phyloP scores from a whole-genome alignment of 2,113 vertebrate species.

The Oryzias javanicus region DNA sequence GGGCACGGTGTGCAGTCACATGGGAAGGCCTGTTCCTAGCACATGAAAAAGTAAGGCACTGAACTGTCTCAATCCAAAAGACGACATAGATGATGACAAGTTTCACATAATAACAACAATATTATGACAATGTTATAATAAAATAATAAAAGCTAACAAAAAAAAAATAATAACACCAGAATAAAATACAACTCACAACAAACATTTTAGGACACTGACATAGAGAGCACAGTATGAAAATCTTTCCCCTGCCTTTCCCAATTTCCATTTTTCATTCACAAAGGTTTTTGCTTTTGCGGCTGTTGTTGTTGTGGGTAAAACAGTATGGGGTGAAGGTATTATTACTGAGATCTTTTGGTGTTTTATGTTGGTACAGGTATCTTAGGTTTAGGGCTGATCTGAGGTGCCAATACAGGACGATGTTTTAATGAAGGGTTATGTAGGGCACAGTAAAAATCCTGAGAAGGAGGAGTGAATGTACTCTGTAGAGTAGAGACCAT shows the following conservation, averaged over 20 bases:
- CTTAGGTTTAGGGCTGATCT: slow-evolving; percentile 57
- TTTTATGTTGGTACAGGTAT: slow-evolving; percentile 63
- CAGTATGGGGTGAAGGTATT: slow-evolving; percentile 32
- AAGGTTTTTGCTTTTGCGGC: slow-evolving; percentile 57
- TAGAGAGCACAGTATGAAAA: slow-evolving; percentile 68
- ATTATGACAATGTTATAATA: slow-evolving; percentile 76
- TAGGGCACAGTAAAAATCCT: slow-evolving; percentile 95
- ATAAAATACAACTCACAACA: slow-evolving; percentile 68
- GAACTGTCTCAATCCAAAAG: slow-evolving; percentile 70
- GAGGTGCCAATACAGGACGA: slow-evolving; percentile 54
- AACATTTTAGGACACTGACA: slow-evolving; percentile 70
- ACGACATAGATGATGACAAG: slow-evolving; percentile 64
- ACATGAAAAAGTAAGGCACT: slow-evolving; percentile 72
- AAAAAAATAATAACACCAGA: slow-evolving; percentile 62
- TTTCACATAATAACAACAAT: slow-evolving; percentile 75
- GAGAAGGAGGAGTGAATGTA: slow-evolving; percentile 99
- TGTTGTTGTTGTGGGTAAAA: slow-evolving; percentile 33
- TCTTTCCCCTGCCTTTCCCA: slow-evolving; percentile 68
- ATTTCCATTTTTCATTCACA: slow-evolving; percentile 63
- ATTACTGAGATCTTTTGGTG: slow-evolving; percentile 29
- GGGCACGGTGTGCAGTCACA: slow-evolving; percentile 76
- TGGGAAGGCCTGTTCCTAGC: slow-evolving; percentile 70
- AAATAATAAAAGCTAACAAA: slow-evolving; percentile 72
- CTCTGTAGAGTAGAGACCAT: slow-evolving; percentile 95
- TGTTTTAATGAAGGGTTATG: slow-evolving; percentile 80